Conservation (phyloP, 1,140 invertebrate species). For the Caerostris darwini region DNA sequence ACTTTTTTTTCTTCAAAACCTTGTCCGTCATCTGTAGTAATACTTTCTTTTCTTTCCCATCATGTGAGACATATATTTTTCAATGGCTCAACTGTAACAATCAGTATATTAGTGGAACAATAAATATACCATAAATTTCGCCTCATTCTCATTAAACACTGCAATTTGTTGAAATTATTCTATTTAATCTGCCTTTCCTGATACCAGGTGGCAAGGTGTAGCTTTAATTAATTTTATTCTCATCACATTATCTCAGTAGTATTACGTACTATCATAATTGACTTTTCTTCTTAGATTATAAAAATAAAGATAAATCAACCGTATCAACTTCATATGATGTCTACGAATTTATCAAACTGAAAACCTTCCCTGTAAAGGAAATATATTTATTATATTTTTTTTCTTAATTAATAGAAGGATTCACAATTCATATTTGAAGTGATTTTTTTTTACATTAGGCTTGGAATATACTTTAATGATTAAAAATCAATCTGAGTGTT, state of each 20-base stretch:
- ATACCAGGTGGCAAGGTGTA: background rate
- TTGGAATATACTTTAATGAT: too few relatives aligned
- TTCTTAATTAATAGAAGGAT: too few relatives aligned
- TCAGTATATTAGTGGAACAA: constrained; percentile 16
- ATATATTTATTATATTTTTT: too few relatives aligned
- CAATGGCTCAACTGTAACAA: background rate
- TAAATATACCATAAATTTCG: background rate
- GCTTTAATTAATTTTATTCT: constrained; percentile 21
- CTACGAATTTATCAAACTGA: too few relatives aligned
- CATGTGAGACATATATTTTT: background rate
- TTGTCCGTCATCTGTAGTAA: background rate
- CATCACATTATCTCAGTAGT: background rate
- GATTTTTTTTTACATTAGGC: too few relatives aligned
- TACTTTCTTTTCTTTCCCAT: background rate
- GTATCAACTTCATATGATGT: too few relatives aligned
- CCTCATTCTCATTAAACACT: background rate
- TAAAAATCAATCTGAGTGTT: too few relatives aligned
- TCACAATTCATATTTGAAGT: too few relatives aligned
- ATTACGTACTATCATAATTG: background rate
- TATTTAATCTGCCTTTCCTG: background rate
- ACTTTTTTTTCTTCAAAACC: background rate
- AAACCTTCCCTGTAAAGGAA: too few relatives aligned
- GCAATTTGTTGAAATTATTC: background rate
- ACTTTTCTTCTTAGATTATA: background rate
- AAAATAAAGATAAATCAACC: too few relatives aligned